Evolutionary conservation across 2,797 vertebrate species (phyloP).

Genomic region (Diplodus puntazzo): DNA sequence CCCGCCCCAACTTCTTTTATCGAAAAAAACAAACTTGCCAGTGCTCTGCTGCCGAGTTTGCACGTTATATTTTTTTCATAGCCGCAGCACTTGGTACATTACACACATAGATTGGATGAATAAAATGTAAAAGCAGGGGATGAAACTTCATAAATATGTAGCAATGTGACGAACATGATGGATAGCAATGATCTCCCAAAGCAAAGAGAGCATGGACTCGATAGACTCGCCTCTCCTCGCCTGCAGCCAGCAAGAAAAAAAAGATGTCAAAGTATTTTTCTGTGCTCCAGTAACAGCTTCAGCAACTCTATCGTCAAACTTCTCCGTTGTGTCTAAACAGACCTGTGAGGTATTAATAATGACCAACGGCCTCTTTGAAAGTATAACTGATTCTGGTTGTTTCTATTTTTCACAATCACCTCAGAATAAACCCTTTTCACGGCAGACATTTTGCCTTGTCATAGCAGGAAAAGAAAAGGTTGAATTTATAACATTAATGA

Average conservation of each 20-base stretch:
- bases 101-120: neutral
- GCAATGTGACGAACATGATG: neutral
- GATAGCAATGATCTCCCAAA: neutral
- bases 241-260: slow-evolving; percentile 21
- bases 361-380: neutral
- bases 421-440: neutral
- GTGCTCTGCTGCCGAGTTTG: neutral
- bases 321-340: slow-evolving; percentile 4
- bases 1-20: neutral
- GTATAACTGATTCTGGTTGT: neutral
- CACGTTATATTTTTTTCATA: neutral
- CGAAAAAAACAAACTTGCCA: slow-evolving; percentile 1
- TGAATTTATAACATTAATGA: too few species aligned
- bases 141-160: neutral
- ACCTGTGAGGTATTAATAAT: neutral
- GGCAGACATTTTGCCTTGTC: neutral
- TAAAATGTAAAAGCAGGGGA: neutral
- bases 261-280: slow-evolving; percentile 27
- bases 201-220: neutral
- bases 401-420: neutral
- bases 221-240: neutral
- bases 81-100: neutral
- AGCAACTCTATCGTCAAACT: neutral
- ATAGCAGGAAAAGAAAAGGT: too few species aligned
- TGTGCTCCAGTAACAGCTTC: slow-evolving; percentile 10